Evolutionary conservation across 1,140 invertebrate genomes (phyloP).

Genomic region (Antheraea pernyi): DNA sequence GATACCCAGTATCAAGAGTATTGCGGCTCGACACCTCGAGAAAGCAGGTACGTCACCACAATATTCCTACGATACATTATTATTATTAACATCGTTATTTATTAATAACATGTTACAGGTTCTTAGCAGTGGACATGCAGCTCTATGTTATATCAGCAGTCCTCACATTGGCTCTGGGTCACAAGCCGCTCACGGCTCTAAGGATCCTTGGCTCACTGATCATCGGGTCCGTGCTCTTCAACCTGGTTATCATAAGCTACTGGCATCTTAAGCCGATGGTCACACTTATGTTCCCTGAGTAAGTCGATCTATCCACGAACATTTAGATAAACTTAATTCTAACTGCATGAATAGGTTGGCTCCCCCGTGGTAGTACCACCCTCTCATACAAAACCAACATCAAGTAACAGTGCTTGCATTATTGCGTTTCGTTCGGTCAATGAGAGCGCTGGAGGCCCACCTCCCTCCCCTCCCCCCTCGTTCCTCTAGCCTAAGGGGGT

Average conservation of each 20-base stretch:
- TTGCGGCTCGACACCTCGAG: too few relatives aligned
- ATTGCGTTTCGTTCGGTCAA: too few relatives aligned
- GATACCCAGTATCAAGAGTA: too few relatives aligned
- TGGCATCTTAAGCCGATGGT: conserved; percentile 41
- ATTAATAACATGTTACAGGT: conserved; percentile 10
- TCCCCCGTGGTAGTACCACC: too few relatives aligned
- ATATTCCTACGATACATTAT: too few relatives aligned
- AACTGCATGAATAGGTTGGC: background rate
- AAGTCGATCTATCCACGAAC: conserved; percentile 20
- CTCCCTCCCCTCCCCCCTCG: too few relatives aligned
- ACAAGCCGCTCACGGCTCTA: conserved; percentile 19
- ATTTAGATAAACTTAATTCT: background rate
- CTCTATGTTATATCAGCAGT: conserved; percentile 21
- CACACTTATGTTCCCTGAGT: conserved; percentile 42
- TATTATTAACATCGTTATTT: too few relatives aligned
- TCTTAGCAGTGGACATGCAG: conserved; percentile 29
- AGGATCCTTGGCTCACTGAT: conserved; percentile 27
- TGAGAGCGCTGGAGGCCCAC: too few relatives aligned
- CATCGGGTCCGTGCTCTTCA: conserved; percentile 21
- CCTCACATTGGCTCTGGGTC: conserved; percentile 25
- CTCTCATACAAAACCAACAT: too few relatives aligned
- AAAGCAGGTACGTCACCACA: too few relatives aligned
- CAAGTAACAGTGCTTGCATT: too few relatives aligned
- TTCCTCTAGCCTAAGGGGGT: too few relatives aligned
- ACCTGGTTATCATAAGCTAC: conserved; percentile 33